A percentile compares a stretch with the other conserved stretches of the same genome.
Conservation (phyloP, 2,888 invertebrate genomes). For the Stenodera caucasica region DNA sequence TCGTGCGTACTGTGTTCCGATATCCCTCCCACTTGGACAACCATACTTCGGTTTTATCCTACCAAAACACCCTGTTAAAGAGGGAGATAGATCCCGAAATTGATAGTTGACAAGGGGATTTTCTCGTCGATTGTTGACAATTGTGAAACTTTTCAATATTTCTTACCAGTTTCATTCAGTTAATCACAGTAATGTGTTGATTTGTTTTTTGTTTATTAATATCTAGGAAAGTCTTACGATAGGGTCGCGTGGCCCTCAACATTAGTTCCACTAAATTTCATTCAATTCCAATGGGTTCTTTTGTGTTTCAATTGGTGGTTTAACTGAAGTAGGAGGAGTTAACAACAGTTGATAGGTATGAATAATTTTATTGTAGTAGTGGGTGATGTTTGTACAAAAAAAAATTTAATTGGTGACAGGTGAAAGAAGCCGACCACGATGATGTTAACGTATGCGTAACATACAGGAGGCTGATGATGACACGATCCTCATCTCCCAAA, state of each 20-base stretch:
- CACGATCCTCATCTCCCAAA: conserved; percentile 7
- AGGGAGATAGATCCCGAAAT: conserved; percentile 22
- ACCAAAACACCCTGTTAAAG: conserved; percentile 21
- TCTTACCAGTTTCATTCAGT: background rate
- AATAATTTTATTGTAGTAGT: background rate
- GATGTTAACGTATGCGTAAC: conserved; percentile 16
- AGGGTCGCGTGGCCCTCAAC: background rate
- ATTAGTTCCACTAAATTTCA: conserved; percentile 21
- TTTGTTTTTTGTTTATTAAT: background rate
- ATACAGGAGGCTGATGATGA: conserved; percentile 3
- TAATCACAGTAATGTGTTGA: background rate
- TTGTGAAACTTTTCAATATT: background rate
- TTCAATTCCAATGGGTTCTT: conserved; percentile 13
- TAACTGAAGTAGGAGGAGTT: conserved; percentile 21
- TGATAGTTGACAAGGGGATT: background rate
- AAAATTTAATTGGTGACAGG: conserved; percentile 1
- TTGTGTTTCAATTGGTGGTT: conserved; percentile 14
- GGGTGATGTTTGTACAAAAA: background rate
- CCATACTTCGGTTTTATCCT: conserved; percentile 24
- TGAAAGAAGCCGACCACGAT: conserved; percentile 13
- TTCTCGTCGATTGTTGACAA: background rate
- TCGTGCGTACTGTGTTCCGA: conserved; percentile 27
- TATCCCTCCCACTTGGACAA: conserved; percentile 27
- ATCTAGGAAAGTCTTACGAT: background rate
- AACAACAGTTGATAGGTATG: background rate